These are phyloP conservation scores for Biston betularia DNA, from an alignment of 2,888 invertebrate species.

Conservation along the genomic window DNA sequence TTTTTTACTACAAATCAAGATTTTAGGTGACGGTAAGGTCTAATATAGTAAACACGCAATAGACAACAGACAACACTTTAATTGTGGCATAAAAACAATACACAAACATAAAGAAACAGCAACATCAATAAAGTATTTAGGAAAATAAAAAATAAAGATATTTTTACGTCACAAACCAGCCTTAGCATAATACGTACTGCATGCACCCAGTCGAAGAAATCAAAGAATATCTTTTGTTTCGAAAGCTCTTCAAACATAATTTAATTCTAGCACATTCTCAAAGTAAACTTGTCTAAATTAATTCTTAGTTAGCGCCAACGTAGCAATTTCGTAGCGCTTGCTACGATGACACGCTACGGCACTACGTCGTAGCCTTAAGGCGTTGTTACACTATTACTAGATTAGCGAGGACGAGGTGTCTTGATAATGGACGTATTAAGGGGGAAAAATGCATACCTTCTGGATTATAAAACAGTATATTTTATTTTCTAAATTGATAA, in stretches of 20 bases:
- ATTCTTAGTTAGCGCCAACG: constrained; percentile 41
- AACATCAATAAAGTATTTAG: no score
- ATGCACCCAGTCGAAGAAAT: no score
- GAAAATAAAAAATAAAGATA: no score
- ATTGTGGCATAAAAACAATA: no score
- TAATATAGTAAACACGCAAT: no score
- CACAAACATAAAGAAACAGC: no score
- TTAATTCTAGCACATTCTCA: constrained; percentile 19
- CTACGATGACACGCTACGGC: constrained; percentile 51
- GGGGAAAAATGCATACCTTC: constrained; percentile 2
- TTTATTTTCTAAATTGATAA: no score
- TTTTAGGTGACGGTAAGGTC: no score
- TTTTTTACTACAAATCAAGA: no score
- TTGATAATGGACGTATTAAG: constrained; percentile 57
- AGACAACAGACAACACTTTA: no score
- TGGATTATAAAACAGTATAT: neutral
- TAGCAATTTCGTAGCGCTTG: constrained; percentile 56
- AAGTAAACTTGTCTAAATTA: constrained; percentile 45
- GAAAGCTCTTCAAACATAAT: neutral
- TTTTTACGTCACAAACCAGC: no score
- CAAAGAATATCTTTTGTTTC: neutral
- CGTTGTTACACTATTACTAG: constrained; percentile 67
- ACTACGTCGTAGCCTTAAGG: constrained; percentile 63
- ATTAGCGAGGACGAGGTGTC: constrained; percentile 68
- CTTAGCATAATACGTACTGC: no score